Percentiles rank a stretch among this genome's conserved stretches.
phyloP scores from a whole-genome alignment of 2,797 vertebrate genomes.

The Brotula barbata region DNA sequence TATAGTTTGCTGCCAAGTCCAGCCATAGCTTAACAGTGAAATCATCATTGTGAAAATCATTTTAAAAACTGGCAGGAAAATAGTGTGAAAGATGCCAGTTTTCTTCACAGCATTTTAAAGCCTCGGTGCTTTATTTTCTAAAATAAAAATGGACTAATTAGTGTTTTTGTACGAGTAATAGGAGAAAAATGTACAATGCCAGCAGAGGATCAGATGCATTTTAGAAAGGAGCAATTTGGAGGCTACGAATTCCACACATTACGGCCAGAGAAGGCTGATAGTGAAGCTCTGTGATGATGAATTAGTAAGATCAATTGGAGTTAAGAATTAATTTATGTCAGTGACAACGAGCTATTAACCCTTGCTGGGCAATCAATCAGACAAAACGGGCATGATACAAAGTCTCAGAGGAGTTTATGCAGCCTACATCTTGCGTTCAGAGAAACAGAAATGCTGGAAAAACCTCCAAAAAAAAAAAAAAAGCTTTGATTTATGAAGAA shows the following conservation, averaged over 20 bases:
- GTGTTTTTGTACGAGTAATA: conserved; percentile 1
- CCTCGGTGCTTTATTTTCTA: neutral
- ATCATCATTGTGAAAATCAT: conserved; percentile 19
- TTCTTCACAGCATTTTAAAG: conserved; percentile 21
- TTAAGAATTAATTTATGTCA: conserved; percentile 1
- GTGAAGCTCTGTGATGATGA: neutral
- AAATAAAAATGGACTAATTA: conserved; percentile 22
- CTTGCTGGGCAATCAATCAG: conserved; percentile 22
- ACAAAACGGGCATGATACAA: conserved; percentile 9
- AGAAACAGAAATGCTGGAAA: no score
- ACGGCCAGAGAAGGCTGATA: neutral
- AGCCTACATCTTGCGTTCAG: no score
- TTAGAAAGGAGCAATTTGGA: conserved; percentile 1
- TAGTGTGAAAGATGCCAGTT: conserved; percentile 20
- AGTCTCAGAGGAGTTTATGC: no score
- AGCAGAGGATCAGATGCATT: conserved; percentile 1
- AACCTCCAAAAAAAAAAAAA: no score
- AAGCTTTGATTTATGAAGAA: conserved; percentile 47
- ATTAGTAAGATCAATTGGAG: neutral
- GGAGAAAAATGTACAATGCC: conserved; percentile 6
- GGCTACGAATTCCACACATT: neutral
- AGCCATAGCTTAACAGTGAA: conserved; percentile 23
- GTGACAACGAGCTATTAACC: neutral
- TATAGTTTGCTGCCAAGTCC: conserved; percentile 31
- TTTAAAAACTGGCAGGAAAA: conserved; percentile 29